Conservation (phyloP, 2,797 vertebrate species). For the Micropoecilia bifurca region DNA sequence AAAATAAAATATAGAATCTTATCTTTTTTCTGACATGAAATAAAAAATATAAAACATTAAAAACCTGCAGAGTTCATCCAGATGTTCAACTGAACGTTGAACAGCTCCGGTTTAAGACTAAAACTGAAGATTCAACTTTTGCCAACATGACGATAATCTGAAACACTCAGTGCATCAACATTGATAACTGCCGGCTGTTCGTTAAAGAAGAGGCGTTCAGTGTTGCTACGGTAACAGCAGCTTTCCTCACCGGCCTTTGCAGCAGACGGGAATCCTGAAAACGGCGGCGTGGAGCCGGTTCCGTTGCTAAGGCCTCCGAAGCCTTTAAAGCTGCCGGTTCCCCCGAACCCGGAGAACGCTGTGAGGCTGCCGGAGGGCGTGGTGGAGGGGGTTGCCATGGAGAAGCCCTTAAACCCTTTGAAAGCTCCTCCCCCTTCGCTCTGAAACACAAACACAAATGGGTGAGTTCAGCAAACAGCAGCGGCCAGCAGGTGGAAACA, state of each 20-base stretch:
- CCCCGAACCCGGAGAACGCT: slow-evolving; percentile 71
- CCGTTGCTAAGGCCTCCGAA: slow-evolving; percentile 77
- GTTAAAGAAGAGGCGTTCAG: neutral
- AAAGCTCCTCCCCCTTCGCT: slow-evolving; percentile 69
- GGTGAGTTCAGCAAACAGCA: neutral
- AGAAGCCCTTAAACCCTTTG: slow-evolving; percentile 82
- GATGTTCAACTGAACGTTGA: neutral
- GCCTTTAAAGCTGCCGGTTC: slow-evolving; percentile 71
- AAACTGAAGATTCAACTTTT: neutral
- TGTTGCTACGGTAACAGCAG: neutral
- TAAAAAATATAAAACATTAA: neutral
- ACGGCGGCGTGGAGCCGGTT: slow-evolving; percentile 45
- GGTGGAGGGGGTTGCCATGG: slow-evolving; percentile 28
- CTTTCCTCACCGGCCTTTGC: slow-evolving; percentile 62
- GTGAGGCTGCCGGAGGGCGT: slow-evolving; percentile 10
- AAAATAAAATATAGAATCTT: neutral
- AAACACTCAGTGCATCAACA: too few relatives aligned
- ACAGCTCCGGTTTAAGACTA: neutral
- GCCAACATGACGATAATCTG: neutral
- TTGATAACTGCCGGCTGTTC: neutral
- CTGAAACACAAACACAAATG: slow-evolving; percentile 51
- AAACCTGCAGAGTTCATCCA: neutral
- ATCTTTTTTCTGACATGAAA: neutral
- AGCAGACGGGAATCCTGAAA: slow-evolving; percentile 64
- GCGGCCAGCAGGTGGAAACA: neutral